Evolutionary conservation across 1,140 invertebrate genomes (phyloP), one percentile per base, ranked within the genome.

Genomic region (Arion vulgaris): DNA sequence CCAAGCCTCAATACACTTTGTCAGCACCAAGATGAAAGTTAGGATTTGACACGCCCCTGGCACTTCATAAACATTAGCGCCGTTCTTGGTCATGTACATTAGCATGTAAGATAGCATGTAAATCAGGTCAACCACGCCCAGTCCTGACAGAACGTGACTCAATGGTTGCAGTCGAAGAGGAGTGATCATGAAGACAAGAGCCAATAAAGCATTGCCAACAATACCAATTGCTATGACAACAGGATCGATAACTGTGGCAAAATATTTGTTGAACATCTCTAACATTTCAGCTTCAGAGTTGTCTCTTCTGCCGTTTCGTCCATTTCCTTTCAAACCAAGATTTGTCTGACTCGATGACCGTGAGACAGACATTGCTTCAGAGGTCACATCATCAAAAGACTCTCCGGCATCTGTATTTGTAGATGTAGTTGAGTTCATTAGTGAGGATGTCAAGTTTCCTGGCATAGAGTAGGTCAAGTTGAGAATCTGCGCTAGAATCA

Each of bases 11-110:
- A 81, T 5, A 23, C 49, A 49, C 51, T 74, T 72, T 15, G 80
- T 74, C 15, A 81, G 23, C 23, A 38, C n/a, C 32, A 81, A 66
- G n/a, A 34, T 62, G 71, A 81, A 81, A 45, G 41, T 81, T 19
- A 51, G 15, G 41, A 81, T 38, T 26, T 81, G 80, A 28, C 80
- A 81, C 36, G 38, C 49, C n/a, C 80, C 71, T 28, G 80, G 80
- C 0, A 74, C 19, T 13, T 39, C 62, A 62, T 73, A 74, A 34
- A 81, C 80, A 26, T 11, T 13, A 0, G 57, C 80, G 13, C 71
- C 80, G 13, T 57, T 73, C 0, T 38, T 57, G 41, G 45, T 38
- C 17, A 81, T 45, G 28, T 81, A 74, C 32, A 74, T 32, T 23
- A 81, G 17, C 11, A 81, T 17, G 39, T 45, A 81, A 2, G 57